phyloP scores from a whole-genome alignment of 1,140 invertebrate genomes.

The Zaprionus ornatus region DNA sequence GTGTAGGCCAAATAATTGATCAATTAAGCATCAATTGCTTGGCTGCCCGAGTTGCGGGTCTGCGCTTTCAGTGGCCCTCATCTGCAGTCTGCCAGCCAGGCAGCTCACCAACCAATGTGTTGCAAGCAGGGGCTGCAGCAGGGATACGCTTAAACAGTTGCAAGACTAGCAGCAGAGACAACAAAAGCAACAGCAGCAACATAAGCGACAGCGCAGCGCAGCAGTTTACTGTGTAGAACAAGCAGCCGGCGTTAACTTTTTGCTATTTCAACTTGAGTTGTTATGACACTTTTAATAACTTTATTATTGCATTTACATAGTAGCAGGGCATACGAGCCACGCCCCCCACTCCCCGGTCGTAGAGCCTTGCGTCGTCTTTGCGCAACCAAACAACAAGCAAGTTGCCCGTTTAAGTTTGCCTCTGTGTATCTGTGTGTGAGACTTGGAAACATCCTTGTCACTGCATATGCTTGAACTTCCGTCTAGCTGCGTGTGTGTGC shows the following conservation, averaged over 20 bases:
- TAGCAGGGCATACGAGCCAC: slow-evolving; percentile 51
- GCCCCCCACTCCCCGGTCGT: not conserved
- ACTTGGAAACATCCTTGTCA: slow-evolving; percentile 25
- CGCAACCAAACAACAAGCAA: slow-evolving; percentile 43
- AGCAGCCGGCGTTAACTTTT: slow-evolving; percentile 72
- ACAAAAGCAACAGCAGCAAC: slow-evolving; percentile 1
- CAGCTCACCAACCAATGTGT: slow-evolving; percentile 9
- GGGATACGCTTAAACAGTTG: not conserved
- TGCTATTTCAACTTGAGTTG: slow-evolving; percentile 83
- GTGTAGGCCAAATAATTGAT: slow-evolving; percentile 73
- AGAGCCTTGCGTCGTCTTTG: not conserved
- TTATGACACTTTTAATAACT: slow-evolving; percentile 84
- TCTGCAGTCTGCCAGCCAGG: slow-evolving; percentile 5
- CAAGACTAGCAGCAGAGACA: not conserved
- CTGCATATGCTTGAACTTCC: slow-evolving; percentile 64
- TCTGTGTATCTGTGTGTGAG: slow-evolving; percentile 9
- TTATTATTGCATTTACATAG: slow-evolving; percentile 84
- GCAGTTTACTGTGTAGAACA: slow-evolving; percentile 53
- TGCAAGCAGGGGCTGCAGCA: not conserved
- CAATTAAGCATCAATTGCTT: slow-evolving; percentile 81
- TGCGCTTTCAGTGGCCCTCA: slow-evolving; percentile 23
- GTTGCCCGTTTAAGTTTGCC: slow-evolving; percentile 51
- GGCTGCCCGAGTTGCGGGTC: slow-evolving; percentile 65
- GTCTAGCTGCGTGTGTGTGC: slow-evolving; percentile 30
- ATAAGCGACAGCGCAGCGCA: slow-evolving; percentile 5